These are phyloP conservation scores for Erebia palarica DNA, from an alignment of 2,888 invertebrate genomes.

Conservation along the genomic window DNA sequence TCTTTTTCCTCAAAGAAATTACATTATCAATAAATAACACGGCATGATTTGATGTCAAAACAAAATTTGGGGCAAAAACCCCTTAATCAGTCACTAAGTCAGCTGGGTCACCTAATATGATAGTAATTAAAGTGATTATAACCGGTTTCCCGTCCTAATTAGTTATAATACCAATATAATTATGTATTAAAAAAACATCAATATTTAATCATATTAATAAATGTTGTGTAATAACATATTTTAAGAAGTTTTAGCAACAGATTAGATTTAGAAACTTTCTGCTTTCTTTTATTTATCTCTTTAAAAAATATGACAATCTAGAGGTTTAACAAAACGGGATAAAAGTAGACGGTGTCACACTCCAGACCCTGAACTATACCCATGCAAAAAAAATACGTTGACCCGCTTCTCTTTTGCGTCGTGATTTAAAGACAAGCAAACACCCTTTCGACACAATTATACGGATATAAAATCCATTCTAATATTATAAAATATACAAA, in stretches of 20 bases:
- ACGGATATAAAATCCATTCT: too few species aligned
- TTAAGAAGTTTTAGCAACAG: background rate
- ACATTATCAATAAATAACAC: background rate
- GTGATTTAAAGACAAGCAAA: background rate
- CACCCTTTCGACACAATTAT: too few species aligned
- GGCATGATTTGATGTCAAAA: background rate
- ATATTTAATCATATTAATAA: conserved; percentile 5
- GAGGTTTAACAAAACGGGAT: too few species aligned
- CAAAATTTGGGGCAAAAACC: background rate
- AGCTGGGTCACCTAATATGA: conserved; percentile 18
- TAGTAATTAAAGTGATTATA: background rate
- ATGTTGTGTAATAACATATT: background rate
- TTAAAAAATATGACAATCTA: too few species aligned
- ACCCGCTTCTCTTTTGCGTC: too few species aligned
- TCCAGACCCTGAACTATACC: too few species aligned
- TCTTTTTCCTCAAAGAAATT: too few species aligned
- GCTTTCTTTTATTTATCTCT: too few species aligned
- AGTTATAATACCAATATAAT: background rate
- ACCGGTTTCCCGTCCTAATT: conserved; percentile 16
- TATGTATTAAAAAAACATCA: background rate
- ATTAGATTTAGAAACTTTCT: background rate
- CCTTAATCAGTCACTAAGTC: background rate
- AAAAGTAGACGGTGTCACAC: too few species aligned
- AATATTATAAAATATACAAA: too few species aligned
- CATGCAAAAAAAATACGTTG: too few species aligned